phyloP scores from a whole-genome alignment of 2,797 vertebrate species.

The Fratercula arctica region DNA sequence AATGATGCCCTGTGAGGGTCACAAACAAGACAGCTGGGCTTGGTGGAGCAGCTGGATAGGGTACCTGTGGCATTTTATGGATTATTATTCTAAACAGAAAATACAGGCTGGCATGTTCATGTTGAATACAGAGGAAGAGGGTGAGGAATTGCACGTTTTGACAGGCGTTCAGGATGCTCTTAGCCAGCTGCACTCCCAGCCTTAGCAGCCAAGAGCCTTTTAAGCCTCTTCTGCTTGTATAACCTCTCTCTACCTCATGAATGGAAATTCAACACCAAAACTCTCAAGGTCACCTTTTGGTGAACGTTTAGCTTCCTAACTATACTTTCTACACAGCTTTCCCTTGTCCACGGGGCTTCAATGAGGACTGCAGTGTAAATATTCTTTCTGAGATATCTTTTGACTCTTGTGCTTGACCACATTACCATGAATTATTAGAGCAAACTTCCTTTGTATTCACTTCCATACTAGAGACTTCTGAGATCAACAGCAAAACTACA shows the following conservation, averaged over 20 bases:
- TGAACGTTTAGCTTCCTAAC: neutral
- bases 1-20: neutral
- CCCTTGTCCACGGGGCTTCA: neutral
- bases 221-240: neutral
- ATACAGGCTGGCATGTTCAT: rapidly evolving
- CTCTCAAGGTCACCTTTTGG: neutral
- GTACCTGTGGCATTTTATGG: neutral
- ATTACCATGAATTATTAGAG: neutral
- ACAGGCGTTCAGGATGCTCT: neutral
- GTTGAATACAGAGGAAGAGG: neutral
- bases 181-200: neutral
- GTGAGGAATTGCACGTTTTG: neutral
- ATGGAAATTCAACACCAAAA: neutral
- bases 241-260: neutral
- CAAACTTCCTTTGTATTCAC: neutral
- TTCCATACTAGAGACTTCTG: neutral
- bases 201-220: neutral
- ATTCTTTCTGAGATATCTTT: neutral
- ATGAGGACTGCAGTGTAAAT: neutral
- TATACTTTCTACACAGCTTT: neutral
- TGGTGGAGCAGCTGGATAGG: rapidly evolving
- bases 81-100: neutral
- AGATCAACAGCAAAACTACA: neutral
- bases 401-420: neutral
- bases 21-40: neutral